Evolutionary conservation across 2,888 invertebrate genomes (phyloP).

Genomic region (Lathronympha strigana): DNA sequence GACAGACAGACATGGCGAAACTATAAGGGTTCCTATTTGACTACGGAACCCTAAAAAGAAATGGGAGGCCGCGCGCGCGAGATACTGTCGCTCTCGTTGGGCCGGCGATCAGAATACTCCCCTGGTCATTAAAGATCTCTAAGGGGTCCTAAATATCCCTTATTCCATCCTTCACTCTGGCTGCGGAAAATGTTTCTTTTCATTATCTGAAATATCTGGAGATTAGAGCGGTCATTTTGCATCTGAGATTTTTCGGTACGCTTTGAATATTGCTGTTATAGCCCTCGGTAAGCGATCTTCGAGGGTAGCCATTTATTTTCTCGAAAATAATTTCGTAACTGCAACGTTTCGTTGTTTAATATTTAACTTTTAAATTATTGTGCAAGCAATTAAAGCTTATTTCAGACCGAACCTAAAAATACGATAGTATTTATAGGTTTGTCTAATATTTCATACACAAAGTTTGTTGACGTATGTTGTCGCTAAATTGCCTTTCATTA

Average conservation of each 20-base stretch:
- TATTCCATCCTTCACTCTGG: conserved; percentile 44
- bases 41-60: too few species aligned
- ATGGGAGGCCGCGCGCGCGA: too few species aligned
- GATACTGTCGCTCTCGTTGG: background rate
- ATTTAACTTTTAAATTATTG: background rate
- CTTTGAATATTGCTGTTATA: conserved; percentile 8
- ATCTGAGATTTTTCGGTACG: conserved; percentile 11
- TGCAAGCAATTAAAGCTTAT: background rate
- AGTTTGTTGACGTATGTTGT: too few species aligned
- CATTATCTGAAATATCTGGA: conserved; percentile 38
- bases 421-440: background rate
- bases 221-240: conserved; percentile 26
- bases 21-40: too few species aligned
- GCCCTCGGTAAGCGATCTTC: conserved; percentile 2
- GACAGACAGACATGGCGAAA: too few species aligned
- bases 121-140: conserved; percentile 48
- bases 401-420: background rate
- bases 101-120: conserved; percentile 16
- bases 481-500: too few species aligned
- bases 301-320: conserved; percentile 1
- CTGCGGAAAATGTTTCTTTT: conserved; percentile 33
- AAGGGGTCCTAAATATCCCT: conserved; percentile 46
- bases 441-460: too few species aligned
- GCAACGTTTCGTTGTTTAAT: background rate
- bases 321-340: background rate